Evolutionary conservation across 2,888 invertebrate genomes (phyloP).

Genomic region (Drosophila glabriapex): DNA sequence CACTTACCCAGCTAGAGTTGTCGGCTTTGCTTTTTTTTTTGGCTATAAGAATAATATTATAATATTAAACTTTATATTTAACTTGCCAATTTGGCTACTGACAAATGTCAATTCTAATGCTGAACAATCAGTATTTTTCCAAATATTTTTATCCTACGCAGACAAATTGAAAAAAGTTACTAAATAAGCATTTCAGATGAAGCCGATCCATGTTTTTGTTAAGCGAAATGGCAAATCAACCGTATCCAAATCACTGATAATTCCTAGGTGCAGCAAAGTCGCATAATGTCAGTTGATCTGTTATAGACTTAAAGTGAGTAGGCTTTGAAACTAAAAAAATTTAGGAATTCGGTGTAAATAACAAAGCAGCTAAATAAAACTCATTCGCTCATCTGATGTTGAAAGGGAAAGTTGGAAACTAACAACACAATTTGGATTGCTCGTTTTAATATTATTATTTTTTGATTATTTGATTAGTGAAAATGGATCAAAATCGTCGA

Average conservation of each 20-base stretch:
- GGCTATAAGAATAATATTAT: background rate
- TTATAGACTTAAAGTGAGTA: background rate
- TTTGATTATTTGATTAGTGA: background rate
- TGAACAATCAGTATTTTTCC: background rate
- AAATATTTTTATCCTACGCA: no score
- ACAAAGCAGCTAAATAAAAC: background rate
- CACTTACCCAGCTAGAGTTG: background rate
- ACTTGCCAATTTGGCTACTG: background rate
- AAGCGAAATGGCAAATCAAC: background rate
- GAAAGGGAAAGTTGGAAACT: background rate
- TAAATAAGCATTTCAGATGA: no score
- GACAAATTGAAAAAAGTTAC: no score
- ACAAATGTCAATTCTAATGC: background rate
- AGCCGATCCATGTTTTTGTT: background rate
- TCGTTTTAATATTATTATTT: background rate
- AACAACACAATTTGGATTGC: background rate
- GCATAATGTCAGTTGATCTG: background rate
- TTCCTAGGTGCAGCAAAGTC: background rate
- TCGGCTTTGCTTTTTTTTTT: background rate
- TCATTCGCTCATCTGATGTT: conserved; percentile 2
- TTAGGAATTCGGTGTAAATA: background rate
- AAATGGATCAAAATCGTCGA: conserved; percentile 38
- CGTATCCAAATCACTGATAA: background rate
- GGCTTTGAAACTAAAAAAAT: background rate
- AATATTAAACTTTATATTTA: no score